Base-by-base conservation (phyloP, 2,113 vertebrate species). In the Macquaria australasica region DNA sequence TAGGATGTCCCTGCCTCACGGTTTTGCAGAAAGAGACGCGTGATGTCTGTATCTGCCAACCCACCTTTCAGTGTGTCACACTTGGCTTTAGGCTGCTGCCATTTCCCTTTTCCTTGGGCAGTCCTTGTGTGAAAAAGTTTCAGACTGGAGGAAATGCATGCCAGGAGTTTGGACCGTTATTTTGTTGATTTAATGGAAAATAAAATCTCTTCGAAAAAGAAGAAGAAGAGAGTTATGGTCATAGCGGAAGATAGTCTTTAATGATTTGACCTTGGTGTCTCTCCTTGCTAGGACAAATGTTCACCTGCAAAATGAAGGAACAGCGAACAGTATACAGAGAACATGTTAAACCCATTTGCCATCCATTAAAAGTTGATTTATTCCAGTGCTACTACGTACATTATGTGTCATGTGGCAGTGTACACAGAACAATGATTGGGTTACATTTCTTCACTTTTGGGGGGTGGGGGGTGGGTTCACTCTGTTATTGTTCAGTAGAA, bases 361-460 rank as follows among this genome's bases (percentile, higher is more conserved):
- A 93, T 93, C 92, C 91, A 91, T 88, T 90, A 90, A 93, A 89
- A 93, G 90, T 89, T 83, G 87, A 91, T 95, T 95, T 94, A 95
- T 95, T 95, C 94, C 92, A 94, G 93, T 89, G 91, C 88, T 94
- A 90, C 91, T 92, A 94, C 89, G 87, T 92, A 93, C 91, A 92
- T 91, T 91, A 93, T 93, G 94, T 82, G 90, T 92, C 89, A 91
- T 90, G 92, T 93, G 94, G 94, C 93, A 94, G 94, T 94, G 93
- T 93, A 93, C 93, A 96, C 92, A 95, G 92, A 95, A 94, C 94
- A 94, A 93, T 92, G 93, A 91, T 77, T 91, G 92, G 86, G 86
- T 89, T 92, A 95, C 90, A 92, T 89, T 87, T 90, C 60, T 81
- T 87, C 82, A 90, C 74, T 85, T 85, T 91, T 90, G 64, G 51